Evolutionary conservation across 2,888 invertebrate species (phyloP), one percentile per base, ranked within the genome.

Genomic region (Pristionchus fissidentatus): DNA sequence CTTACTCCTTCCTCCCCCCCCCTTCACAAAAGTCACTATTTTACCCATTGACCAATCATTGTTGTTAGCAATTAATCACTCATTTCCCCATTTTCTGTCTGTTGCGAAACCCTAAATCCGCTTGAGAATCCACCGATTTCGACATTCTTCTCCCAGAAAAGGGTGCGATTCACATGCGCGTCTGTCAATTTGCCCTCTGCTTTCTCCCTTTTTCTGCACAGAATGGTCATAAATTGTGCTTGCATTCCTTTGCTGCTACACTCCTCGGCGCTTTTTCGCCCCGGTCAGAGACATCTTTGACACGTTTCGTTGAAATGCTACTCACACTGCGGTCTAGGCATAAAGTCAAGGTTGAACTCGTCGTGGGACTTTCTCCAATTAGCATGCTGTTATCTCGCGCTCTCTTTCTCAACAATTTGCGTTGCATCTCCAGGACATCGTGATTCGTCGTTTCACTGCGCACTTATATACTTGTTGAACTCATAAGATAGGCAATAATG

Each of bases 181-280:
- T 29, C 57, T 15, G 10, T 57, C 57, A n/a, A 52, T 29, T 26
- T 29, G 22, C 22, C 29, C 66, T 22, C 41, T 38, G 22, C 66
- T 66, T 66, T 22, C 66, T 29, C 38, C 66, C 66, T 32, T 29
- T 66, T 22, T 66, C 66, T 66, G 35, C 66, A 55, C 22, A 35
- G 35, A 66, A 13, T 35, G 66, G 22, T 41, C 41, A 66, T 66
- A 66, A 66, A 66, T 66, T 38, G n/a, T 41, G n/a, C 66, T 35
- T 41, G 29, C 57, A 66, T 66, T 66, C 66, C 66, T 38, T n/a
- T n/a, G n/a, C n/a, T n/a, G n/a, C 66, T 66, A 4, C 66, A 19
- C 38, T 66, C 66, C 29, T 29, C 32, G n/a, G 35, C 38, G 15
- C 38, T 38, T 22, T 41, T 22, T n/a, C n/a, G n/a, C 22, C 55